Evolutionary conservation across 2,113 vertebrate genomes (phyloP).

Genomic region (Cervus canadensis): DNA sequence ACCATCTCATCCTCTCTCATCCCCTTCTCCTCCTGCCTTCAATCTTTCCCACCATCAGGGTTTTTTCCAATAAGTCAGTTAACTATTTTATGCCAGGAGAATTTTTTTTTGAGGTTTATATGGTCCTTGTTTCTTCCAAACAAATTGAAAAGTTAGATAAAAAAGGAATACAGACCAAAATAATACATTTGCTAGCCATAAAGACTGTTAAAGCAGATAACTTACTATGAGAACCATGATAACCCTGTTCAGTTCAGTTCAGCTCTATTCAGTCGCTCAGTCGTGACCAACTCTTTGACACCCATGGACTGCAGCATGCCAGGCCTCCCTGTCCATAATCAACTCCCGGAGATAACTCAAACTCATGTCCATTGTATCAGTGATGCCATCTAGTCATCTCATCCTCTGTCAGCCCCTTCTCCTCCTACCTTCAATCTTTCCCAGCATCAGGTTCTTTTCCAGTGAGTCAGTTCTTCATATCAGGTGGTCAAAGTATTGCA

Average conservation of each 20-base stretch:
- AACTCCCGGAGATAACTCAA: background rate
- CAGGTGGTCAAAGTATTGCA: background rate
- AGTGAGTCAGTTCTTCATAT: background rate
- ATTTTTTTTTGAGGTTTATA: background rate
- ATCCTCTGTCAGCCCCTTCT: background rate
- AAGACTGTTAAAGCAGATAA: background rate
- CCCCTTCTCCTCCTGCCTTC: background rate
- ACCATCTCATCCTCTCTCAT: background rate
- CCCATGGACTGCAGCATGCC: accelerated
- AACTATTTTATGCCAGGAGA: background rate
- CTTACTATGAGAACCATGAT: background rate
- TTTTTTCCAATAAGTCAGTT: background rate
- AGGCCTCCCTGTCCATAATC: background rate
- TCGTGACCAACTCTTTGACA: accelerated
- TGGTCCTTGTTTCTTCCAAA: background rate
- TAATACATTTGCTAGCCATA: background rate
- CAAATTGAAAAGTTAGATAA: slow-evolving; percentile 21
- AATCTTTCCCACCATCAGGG: background rate
- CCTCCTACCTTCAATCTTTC: background rate
- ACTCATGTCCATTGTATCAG: background rate
- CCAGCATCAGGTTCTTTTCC: background rate
- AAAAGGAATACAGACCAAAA: background rate
- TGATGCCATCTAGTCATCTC: background rate
- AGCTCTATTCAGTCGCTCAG: background rate
- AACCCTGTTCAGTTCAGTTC: background rate